Conservation (phyloP, 2,797 vertebrate genomes). For the Chrosomus eos region DNA sequence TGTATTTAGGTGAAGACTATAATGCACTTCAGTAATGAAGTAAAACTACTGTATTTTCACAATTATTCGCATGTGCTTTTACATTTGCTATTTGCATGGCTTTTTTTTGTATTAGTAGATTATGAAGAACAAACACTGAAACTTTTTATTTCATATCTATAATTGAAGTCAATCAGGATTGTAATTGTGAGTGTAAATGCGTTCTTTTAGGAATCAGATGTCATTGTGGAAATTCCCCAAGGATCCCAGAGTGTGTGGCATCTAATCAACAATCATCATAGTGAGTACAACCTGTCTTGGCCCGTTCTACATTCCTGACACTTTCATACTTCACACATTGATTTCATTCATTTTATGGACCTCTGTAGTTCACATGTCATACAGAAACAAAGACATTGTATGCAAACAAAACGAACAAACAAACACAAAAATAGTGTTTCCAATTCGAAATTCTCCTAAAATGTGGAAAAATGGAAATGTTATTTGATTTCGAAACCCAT, state of each 20-base stretch:
- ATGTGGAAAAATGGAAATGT: background rate
- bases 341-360: constrained; percentile 46
- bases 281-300: constrained; percentile 52
- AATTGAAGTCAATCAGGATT: constrained; percentile 59
- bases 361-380: constrained; percentile 6
- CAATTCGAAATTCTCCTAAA: background rate
- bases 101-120: background rate
- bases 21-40: background rate
- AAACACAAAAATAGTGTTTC: background rate
- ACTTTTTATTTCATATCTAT: constrained; percentile 39
- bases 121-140: background rate
- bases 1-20: too few relatives aligned
- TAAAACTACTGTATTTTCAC: background rate
- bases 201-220: constrained; percentile 66
- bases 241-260: constrained; percentile 55
- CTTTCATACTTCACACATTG: constrained; percentile 57
- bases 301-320: constrained; percentile 52
- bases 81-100: constrained; percentile 18
- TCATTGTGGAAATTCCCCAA: constrained; percentile 57
- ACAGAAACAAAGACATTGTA: constrained; percentile 15
- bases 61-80: background rate
- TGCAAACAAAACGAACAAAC: constrained; percentile 19
- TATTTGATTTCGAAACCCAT: constrained; percentile 1
- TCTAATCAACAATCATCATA: constrained; percentile 62
- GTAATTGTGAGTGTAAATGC: constrained; percentile 61